These are phyloP conservation scores for Drosophila biarmipes DNA, from an alignment of 1,140 invertebrate genomes.

Conservation along the genomic window DNA sequence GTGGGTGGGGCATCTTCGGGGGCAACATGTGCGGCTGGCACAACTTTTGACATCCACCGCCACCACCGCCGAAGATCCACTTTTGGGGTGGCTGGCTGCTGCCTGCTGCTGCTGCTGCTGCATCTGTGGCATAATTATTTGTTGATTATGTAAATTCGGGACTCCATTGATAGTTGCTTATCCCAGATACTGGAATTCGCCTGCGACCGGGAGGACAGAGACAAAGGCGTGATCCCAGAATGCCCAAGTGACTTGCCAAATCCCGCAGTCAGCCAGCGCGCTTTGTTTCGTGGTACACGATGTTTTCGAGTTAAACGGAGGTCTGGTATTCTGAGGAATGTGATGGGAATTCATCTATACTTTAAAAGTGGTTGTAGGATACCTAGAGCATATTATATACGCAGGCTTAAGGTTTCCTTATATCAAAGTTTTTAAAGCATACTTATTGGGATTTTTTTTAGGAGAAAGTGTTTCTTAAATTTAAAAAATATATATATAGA, in stretches of 20 bases:
- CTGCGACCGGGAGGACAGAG: conserved; percentile 4
- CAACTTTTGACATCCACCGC: conserved; percentile 61
- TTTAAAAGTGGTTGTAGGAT: no score
- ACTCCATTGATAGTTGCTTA: conserved; percentile 70
- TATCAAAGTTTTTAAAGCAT: no score
- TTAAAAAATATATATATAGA: no score
- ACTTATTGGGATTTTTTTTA: no score
- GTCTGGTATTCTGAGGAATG: not conserved
- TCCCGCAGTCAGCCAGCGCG: not conserved
- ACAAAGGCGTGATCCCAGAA: conserved; percentile 5
- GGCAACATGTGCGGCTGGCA: conserved; percentile 51
- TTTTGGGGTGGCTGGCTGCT: conserved; percentile 16
- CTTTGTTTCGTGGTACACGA: not conserved
- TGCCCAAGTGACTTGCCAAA: conserved; percentile 1
- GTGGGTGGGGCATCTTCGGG: conserved; percentile 19
- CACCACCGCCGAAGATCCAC: conserved; percentile 30
- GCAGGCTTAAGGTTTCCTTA: no score
- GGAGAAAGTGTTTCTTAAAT: no score
- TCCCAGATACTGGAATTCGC: conserved; percentile 8
- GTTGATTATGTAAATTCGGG: conserved; percentile 77
- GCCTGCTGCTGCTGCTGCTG: conserved; percentile 16
- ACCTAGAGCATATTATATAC: no score
- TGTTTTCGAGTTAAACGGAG: not conserved
- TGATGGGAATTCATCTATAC: not conserved
- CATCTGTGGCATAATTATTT: conserved; percentile 80